These are phyloP conservation scores for Aegithalos caudatus DNA, from an alignment of 2,113 vertebrate genomes.

Conservation along the genomic window DNA sequence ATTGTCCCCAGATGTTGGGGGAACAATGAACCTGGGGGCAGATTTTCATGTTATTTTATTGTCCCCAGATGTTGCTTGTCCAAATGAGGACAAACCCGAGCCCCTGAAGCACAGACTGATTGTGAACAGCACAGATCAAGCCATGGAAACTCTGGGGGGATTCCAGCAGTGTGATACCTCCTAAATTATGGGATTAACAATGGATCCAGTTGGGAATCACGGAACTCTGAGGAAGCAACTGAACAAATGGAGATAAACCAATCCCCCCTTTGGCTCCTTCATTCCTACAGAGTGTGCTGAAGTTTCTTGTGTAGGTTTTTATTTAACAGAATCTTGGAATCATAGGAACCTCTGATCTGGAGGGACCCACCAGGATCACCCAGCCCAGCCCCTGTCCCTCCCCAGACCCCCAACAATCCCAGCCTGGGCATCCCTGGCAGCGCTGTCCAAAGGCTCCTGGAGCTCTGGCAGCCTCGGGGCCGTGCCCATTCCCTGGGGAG, in stretches of 20 bases:
- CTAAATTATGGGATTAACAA: not conserved
- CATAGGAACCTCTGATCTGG: accelerated
- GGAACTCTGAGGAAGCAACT: not conserved
- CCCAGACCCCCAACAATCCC: not conserved
- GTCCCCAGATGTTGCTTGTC: not conserved
- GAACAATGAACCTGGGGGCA: not conserved
- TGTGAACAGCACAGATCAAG: not conserved
- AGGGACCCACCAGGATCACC: accelerated
- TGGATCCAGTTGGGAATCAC: not conserved
- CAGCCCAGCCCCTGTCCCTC: accelerated
- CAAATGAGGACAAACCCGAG: not conserved
- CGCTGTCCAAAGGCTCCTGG: not conserved
- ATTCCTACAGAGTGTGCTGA: not conserved
- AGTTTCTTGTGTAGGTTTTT: not conserved
- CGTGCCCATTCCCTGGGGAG: not conserved
- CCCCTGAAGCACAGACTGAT: not conserved
- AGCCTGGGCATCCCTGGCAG: not conserved
- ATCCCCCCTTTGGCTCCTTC: not conserved
- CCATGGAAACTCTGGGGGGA: not conserved
- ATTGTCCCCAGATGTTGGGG: constrained; percentile 9
- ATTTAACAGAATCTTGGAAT: not conserved
- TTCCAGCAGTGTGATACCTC: not conserved
- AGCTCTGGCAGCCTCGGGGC: not conserved
- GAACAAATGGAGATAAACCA: not conserved
- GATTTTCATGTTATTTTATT: not conserved